Evolutionary conservation across 2,113 vertebrate species (phyloP), one percentile per base, ranked within the genome.

Genomic region (Alethe diademata): DNA sequence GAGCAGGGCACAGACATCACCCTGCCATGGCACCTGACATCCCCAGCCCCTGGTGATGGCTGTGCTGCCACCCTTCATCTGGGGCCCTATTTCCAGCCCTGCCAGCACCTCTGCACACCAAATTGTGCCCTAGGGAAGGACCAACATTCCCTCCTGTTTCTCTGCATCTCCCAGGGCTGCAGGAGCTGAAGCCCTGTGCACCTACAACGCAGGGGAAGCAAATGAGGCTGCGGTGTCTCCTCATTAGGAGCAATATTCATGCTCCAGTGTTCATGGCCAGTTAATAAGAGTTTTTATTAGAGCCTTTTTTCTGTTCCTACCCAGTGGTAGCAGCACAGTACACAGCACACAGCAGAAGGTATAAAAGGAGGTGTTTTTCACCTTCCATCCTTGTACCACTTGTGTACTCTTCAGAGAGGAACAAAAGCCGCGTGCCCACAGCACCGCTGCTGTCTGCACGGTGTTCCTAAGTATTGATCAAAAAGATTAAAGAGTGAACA

Each of bases 211-310:
- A 5, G 48, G 87, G 56, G 40, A 60, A 79, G 78, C 78, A 87
- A 87, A 86, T 19, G 75, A 93, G 51, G 47, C 86, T 65, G 13
- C 28, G 12, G 69, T 6, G 56, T 56, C 51, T 60, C 74, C 90
- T 96, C 95, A 88, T 79, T 73, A 94, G 58, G 58, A 79, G 78
- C 70, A 82, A 89, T 83, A 85, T 91, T 91, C 87, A 91, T n/a
- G 75, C 81, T 92, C 78, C 86, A 70, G 75, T 78, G 88, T 88
- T 86, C 92, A 72, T 2, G 14, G 91, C 35, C 75, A 50, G 60
- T 75, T 95, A 93, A 93, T 73, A 88, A 91, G 85, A 70, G 62
- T 45, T 87, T 91, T 90, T 92, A 84, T 93, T 87, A 71, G 40
- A 67, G 47, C 25, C 28, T 89, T 89, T 84, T 70, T 86, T 79